Conservation (phyloP, 2,888 invertebrate genomes). For the Dynastes maya region DNA sequence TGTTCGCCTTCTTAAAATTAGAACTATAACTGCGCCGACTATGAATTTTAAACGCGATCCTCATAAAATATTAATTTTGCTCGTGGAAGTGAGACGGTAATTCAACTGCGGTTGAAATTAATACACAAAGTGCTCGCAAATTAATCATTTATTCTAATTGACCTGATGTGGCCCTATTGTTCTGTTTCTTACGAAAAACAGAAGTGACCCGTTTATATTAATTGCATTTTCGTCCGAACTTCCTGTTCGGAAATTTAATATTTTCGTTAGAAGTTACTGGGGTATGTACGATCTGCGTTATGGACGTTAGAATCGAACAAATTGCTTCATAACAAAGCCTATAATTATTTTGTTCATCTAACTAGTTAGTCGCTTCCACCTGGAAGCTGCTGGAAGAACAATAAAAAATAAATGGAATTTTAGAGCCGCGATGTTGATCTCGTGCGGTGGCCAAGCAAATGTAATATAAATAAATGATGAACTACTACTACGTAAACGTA, state of each 20-base stretch:
- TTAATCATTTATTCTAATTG: slow-evolving; percentile 40
- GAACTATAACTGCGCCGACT: slow-evolving; percentile 20
- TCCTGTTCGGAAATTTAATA: slow-evolving; percentile 21
- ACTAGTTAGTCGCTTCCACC: slow-evolving; percentile 20
- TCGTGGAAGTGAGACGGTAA: slow-evolving; percentile 53
- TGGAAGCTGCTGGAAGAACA: slow-evolving; percentile 11
- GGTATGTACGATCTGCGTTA: neutral
- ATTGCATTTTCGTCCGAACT: slow-evolving; percentile 9
- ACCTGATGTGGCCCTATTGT: slow-evolving; percentile 48
- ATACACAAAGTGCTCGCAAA: slow-evolving; percentile 36
- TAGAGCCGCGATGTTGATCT: slow-evolving; percentile 9
- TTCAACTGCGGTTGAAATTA: slow-evolving; percentile 49
- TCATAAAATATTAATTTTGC: slow-evolving; percentile 56
- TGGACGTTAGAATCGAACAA: slow-evolving; percentile 9
- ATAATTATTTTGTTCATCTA: slow-evolving; percentile 21
- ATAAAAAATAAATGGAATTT: slow-evolving; percentile 41
- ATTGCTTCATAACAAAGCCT: slow-evolving; percentile 24
- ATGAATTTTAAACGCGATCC: slow-evolving; percentile 47
- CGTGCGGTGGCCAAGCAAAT: slow-evolving; percentile 12
- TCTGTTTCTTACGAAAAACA: slow-evolving; percentile 19
- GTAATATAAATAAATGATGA: slow-evolving; percentile 19
- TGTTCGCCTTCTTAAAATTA: slow-evolving; percentile 47
- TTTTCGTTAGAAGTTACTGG: slow-evolving; percentile 11
- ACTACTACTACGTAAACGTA: slow-evolving; percentile 18
- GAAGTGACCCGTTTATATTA: slow-evolving; percentile 20